Evolutionary conservation across 2,888 invertebrate genomes (phyloP).

Genomic region (Chrysopilus asiliformis): DNA sequence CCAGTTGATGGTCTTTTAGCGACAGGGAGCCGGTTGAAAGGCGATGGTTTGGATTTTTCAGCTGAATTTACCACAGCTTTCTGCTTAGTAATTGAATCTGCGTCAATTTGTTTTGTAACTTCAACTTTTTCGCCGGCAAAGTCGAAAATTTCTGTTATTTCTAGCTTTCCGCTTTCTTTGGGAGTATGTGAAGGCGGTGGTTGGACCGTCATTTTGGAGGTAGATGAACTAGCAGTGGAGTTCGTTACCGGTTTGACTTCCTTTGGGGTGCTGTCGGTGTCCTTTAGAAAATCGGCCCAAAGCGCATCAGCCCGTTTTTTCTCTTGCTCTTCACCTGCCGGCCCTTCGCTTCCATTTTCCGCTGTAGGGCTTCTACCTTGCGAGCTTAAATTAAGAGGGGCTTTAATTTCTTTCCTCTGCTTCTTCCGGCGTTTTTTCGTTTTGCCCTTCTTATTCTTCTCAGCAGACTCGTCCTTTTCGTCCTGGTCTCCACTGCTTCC

Average conservation of each 20-base stretch:
- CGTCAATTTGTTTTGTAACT: constrained; percentile 47
- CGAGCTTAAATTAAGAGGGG: constrained; percentile 26
- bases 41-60: constrained; percentile 22
- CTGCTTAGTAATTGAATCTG: too few relatives aligned
- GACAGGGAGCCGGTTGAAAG: constrained; percentile 13
- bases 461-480: constrained; percentile 21
- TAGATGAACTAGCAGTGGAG: constrained; percentile 19
- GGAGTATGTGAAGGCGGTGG: constrained; percentile 11
- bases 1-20: constrained; percentile 28
- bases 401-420: constrained; percentile 19
- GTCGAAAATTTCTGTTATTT: constrained; percentile 56
- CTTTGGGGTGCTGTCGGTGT: constrained; percentile 22
- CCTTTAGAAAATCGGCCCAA: constrained; percentile 67
- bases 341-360: constrained; percentile 17
- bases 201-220: constrained; percentile 11
- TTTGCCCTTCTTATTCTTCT: constrained; percentile 17
- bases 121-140: constrained; percentile 76
- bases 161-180: constrained; percentile 17
- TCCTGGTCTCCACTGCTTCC: constrained; percentile 28
- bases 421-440: constrained; percentile 16
- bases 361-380: constrained; percentile 8
- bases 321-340: constrained; percentile 43
- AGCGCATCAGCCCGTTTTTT: constrained; percentile 61
- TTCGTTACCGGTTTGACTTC: constrained; percentile 14
- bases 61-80: background rate